A percentile compares a stretch with the other conserved stretches of the same genome.
Evolutionary conservation across 2,888 invertebrate species (phyloP).

Genomic region (Agriopis aurantiaria): DNA sequence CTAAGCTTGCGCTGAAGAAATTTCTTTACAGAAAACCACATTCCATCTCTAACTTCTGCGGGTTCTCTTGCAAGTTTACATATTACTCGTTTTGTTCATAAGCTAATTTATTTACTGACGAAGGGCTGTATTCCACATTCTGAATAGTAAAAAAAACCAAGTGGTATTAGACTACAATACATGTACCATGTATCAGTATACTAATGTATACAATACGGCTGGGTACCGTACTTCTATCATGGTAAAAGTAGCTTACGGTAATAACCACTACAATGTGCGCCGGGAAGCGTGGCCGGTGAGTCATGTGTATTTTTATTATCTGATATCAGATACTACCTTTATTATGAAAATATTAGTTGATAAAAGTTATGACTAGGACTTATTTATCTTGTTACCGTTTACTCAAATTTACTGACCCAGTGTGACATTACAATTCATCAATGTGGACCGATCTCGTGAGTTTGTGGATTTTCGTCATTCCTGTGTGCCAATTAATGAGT

Average conservation of each 20-base stretch:
- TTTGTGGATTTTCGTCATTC: neutral
- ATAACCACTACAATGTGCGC: slow-evolving; percentile 21
- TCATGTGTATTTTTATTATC: slow-evolving; percentile 3
- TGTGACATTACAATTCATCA: neutral
- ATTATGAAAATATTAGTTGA: neutral
- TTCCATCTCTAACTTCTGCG: neutral
- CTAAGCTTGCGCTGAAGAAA: neutral
- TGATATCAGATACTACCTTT: neutral
- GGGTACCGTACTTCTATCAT: slow-evolving; percentile 28
- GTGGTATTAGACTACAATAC: neutral
- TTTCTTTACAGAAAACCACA: neutral
- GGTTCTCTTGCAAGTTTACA: neutral
- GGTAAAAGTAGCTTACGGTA: slow-evolving; percentile 22
- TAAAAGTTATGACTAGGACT: slow-evolving; percentile 1
- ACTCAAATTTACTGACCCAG: neutral
- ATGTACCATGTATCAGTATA: slow-evolving; percentile 22
- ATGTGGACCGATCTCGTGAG: neutral
- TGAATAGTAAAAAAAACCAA: neutral
- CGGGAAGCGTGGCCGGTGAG: slow-evolving; percentile 29
- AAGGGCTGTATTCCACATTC: neutral
- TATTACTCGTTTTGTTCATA: too few species aligned
- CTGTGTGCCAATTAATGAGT: neutral
- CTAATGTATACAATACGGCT: slow-evolving; percentile 33
- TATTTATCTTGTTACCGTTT: neutral
- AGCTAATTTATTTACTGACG: neutral